These are phyloP conservation scores for Sciurus niger DNA, from an alignment of 2,113 vertebrate genomes.

Conservation along the genomic window DNA sequence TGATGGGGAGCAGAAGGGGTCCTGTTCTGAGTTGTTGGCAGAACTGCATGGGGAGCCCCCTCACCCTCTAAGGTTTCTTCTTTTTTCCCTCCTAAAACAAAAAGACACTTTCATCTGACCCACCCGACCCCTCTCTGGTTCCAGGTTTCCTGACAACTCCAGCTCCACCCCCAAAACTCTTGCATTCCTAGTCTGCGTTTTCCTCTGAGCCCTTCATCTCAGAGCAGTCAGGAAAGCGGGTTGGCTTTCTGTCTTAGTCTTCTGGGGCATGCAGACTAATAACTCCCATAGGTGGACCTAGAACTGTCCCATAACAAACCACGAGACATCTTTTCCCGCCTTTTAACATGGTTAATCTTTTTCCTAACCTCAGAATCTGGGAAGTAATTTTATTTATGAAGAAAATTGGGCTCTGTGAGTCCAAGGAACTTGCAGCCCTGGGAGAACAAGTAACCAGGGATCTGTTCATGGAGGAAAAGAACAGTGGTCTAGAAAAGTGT, in stretches of 20 bases:
- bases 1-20: background rate
- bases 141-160: background rate
- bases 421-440: background rate
- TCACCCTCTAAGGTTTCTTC: background rate
- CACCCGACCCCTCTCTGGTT: background rate
- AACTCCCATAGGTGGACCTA: constrained; percentile 43
- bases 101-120: background rate
- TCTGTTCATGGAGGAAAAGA: background rate
- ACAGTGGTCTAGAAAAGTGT: background rate
- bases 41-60: background rate
- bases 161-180: background rate
- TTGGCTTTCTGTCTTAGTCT: background rate
- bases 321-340: background rate
- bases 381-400: constrained; percentile 37
- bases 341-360: background rate
- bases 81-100: background rate
- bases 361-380: background rate
- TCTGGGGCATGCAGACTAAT: background rate
- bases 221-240: background rate
- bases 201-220: constrained; percentile 23
- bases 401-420: background rate
- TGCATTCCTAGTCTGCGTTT: background rate
- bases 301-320: constrained; percentile 49
- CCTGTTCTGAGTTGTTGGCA: background rate
- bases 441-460: background rate